These are phyloP conservation scores for Calliphora vomitoria DNA, from an alignment of 2,888 invertebrate genomes.

Conservation along the genomic window DNA sequence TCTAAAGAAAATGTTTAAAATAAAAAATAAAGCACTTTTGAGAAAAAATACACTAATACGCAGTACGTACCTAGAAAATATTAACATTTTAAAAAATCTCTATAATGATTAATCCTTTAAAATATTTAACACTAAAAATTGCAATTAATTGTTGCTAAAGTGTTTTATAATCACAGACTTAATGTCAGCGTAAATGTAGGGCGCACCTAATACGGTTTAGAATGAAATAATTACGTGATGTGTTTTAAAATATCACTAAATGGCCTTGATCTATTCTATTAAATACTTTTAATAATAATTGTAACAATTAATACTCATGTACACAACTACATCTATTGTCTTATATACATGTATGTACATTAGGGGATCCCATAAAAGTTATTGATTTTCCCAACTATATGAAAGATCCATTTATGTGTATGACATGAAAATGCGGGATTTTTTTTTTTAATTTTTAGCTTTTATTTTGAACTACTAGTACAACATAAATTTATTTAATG, in stretches of 20 bases:
- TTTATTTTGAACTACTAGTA: too few species aligned
- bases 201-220: conserved; percentile 33
- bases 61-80: too few species aligned
- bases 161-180: neutral
- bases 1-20: too few species aligned
- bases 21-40: neutral
- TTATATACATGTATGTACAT: too few species aligned
- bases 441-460: too few species aligned
- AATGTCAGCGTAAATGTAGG: conserved; percentile 42
- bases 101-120: neutral
- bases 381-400: too few species aligned
- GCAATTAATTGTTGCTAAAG: neutral
- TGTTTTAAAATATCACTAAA: conserved; percentile 35
- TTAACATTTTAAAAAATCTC: neutral
- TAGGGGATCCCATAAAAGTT: too few species aligned
- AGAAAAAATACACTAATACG: too few species aligned
- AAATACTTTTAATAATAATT: conserved; percentile 25
- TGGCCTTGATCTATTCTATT: conserved; percentile 50
- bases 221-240: conserved; percentile 47
- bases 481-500: too few species aligned
- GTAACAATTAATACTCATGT: conserved; percentile 29
- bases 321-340: neutral
- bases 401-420: too few species aligned
- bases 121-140: neutral
- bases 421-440: too few species aligned